Base-by-base conservation (phyloP, 2,797 vertebrate species). In the Halcyon leucocephala region DNA sequence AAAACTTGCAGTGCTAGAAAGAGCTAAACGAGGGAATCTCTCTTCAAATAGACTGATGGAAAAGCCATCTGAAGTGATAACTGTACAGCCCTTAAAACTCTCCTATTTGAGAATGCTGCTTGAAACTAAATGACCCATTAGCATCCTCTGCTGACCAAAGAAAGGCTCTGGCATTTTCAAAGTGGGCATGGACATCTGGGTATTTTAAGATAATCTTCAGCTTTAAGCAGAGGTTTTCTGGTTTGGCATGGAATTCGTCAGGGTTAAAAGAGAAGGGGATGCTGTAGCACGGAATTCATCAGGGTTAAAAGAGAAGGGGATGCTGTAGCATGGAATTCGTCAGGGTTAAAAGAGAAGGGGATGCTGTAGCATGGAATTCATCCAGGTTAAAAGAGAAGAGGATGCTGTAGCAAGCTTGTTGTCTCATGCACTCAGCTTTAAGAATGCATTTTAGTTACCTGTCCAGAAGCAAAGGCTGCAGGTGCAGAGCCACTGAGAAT, bases 61-160 rank as follows among this genome's bases (percentile, higher is more conserved):
- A 82, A 89, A 85, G 31, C 16, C 60, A 19, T 14, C 5, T 71
- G 41, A 71, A 81, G 17, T 39, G 44, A 14, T 83, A 60, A 65
- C 16, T 31, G 7, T 48, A 21, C 52, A 55, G 26, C 5, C 20
- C 84, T 84, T 82, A 67, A 84, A 82, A 76, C 29, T 62, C 70
- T 55, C 16, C 1, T 41, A 37, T 60, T 44, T 79, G 58, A 89
- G 35, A 48, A 35, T 31, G n/a, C 42, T 57, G 31, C 67, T 80
- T 28, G 48, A 84, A 86, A 60, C n/a, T 94, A 44, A 90, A 55
- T 85, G 81, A 85, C 74, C 86, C 80, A 28, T 77, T 77, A 92
- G 90, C 93, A 93, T 96, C 86, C 78, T 93, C 81, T 92, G 89
- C 92, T 95, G 95, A 87, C 92, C 69, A 76, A 87, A 86, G 7